Evolutionary conservation across 2,888 invertebrate genomes (phyloP).

Genomic region (Andrena marginata): DNA sequence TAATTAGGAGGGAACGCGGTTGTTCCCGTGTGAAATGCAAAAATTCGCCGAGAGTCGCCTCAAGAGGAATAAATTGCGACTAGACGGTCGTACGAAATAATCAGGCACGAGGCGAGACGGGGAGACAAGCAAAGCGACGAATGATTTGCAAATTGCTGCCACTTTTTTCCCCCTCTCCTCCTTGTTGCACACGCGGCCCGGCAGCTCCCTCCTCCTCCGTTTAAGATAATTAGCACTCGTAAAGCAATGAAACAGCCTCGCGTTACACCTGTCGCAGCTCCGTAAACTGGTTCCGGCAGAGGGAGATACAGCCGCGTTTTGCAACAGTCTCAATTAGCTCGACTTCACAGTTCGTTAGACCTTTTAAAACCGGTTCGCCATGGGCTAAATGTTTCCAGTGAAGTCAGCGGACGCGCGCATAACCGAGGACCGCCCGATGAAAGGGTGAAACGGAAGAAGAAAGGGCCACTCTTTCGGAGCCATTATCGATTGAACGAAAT

Average conservation of each 20-base stretch:
- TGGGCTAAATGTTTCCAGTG: slow-evolving; percentile 72
- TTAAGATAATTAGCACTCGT: slow-evolving; percentile 72
- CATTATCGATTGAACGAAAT: slow-evolving; percentile 17
- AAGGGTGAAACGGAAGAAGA: slow-evolving; percentile 13
- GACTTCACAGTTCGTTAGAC: slow-evolving; percentile 80
- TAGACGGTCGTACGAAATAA: slow-evolving; percentile 30
- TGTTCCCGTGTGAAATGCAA: background rate
- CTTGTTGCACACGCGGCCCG: background rate
- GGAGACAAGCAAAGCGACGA: slow-evolving; percentile 34
- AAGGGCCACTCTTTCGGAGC: background rate
- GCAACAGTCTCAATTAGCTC: slow-evolving; percentile 77
- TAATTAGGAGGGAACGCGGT: slow-evolving; percentile 18
- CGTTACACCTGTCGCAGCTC: slow-evolving; percentile 73
- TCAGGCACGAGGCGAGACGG: slow-evolving; percentile 19
- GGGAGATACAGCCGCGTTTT: slow-evolving; percentile 66
- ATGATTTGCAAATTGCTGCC: slow-evolving; percentile 46
- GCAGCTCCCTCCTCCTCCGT: slow-evolving; percentile 47
- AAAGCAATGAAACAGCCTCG: slow-evolving; percentile 70
- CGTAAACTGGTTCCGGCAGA: slow-evolving; percentile 68
- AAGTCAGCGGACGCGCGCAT: slow-evolving; percentile 45
- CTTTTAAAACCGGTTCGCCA: slow-evolving; percentile 75
- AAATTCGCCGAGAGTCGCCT: slow-evolving; percentile 19
- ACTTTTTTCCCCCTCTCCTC: slow-evolving; percentile 17
- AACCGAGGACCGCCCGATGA: slow-evolving; percentile 39
- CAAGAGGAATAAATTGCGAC: slow-evolving; percentile 29